Base-by-base conservation (phyloP, 2,113 vertebrate genomes). In the Gobius niger region DNA sequence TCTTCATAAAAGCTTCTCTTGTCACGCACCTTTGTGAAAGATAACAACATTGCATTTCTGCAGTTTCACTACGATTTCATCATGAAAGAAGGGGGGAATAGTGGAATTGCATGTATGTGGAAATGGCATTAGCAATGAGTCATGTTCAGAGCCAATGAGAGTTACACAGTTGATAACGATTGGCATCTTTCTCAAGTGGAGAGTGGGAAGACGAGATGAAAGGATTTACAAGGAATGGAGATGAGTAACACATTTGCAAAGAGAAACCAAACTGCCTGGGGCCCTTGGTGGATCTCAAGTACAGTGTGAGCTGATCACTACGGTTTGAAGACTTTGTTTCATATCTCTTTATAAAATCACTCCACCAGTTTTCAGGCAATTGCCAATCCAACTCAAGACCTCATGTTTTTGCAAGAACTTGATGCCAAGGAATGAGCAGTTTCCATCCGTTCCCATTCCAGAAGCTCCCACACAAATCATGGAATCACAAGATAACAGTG, bases 401-500 rank as follows among this genome's bases (percentile, higher is more conserved):
- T 57, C 68, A 42, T 77, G 81, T 83, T 86, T 67, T 80, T 9
- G 47, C 60, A 80, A 62, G 51, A 47, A 65, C 67, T 71, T 56
- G n/a, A 77, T 68, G 66, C 79, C 78, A 77, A 75, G 68, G 51
- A 78, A 74, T 74, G 68, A 65, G 47, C 34, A 46, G 72, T 67
- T 72, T 64, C 47, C 15, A 62, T 69, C 57, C 47, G 9, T 70
- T 62, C 70, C 44, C 67, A 80, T 82, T 87, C 81, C 78, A 51
- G 40, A 52, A 53, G 24, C 47, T 65, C 70, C 65, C 51, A 64
- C 15, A 75, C 47, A 73, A 62, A 47, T 67, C 47, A 73, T 62
- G 73, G 73, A 81, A 81, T 34, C 68, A 69, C 82, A 62, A 77
- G 51, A 67, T 54, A 34, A 34, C 24, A 34, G 24, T 3, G 24